Evolutionary conservation across 37 sponge, comb jelly and placozoan genomes (phyloP).

Genomic region (Halichondria panicea): DNA sequence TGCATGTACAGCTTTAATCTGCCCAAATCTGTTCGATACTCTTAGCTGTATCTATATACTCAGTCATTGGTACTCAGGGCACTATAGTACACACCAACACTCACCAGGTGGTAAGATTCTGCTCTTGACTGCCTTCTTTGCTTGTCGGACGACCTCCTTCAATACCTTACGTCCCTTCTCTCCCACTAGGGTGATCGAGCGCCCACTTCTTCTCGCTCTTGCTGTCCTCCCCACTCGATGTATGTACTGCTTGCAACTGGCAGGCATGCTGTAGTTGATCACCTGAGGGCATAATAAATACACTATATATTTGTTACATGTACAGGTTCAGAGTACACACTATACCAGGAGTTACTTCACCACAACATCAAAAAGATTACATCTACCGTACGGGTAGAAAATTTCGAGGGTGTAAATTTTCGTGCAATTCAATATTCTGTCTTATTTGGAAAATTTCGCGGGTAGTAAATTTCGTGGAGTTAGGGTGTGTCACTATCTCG

Average conservation of each 20-base stretch:
- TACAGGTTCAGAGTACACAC: no score
- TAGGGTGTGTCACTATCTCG: no score
- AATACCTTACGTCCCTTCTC: constrained; percentile 91
- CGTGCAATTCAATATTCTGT: no score
- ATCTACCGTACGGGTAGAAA: not conserved
- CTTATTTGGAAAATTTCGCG: no score
- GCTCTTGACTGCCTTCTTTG: constrained; percentile 86
- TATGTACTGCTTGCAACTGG: constrained; percentile 93
- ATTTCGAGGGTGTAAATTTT: no score
- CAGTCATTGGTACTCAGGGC: not conserved
- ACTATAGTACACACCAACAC: constrained; percentile 5
- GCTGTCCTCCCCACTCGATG: constrained; percentile 98
- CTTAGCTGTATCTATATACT: not conserved
- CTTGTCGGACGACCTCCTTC: constrained; percentile 90
- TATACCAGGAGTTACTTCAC: no score
- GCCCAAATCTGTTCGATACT: not conserved
- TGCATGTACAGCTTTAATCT: no score
- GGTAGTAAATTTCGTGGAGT: no score
- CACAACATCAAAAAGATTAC: not conserved
- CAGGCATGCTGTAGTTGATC: constrained; percentile 94
- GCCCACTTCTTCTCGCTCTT: constrained; percentile 88
- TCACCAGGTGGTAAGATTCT: constrained; percentile 82
- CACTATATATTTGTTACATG: not conserved
- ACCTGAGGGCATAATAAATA: not conserved
- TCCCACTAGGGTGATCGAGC: constrained; percentile 94